A percentile compares a stretch with the other conserved stretches of the same genome.
phyloP scores from a whole-genome alignment of 2,888 invertebrate species.

The Ferrisia virgata region DNA sequence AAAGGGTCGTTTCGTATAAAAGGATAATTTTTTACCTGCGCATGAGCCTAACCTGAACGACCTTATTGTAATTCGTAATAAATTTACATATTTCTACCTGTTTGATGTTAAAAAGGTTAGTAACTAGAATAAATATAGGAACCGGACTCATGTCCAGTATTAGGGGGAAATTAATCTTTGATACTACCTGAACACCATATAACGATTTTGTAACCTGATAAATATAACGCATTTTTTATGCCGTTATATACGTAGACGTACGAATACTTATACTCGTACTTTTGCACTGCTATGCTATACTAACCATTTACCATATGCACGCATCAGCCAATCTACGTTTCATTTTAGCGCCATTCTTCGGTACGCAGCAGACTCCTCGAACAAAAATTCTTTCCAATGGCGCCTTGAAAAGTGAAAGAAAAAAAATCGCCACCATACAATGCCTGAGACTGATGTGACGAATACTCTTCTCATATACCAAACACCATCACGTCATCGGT shows the following conservation, averaged over 20 bases:
- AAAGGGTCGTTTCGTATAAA: constrained; percentile 35
- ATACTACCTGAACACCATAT: neutral
- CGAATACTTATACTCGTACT: too few species aligned
- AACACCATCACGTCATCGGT: neutral
- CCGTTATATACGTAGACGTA: neutral
- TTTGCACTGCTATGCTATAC: neutral
- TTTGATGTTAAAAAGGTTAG: constrained; percentile 45
- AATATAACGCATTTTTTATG: constrained; percentile 3
- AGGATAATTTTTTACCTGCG: constrained; percentile 41
- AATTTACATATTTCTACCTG: constrained; percentile 46
- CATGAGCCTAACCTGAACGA: constrained; percentile 44
- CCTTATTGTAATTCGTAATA: constrained; percentile 32
- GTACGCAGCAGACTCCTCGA: neutral
- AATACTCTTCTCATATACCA: neutral
- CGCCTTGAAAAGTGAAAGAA: neutral
- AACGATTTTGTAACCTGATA: constrained; percentile 28
- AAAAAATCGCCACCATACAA: neutral
- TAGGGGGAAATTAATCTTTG: constrained; percentile 12
- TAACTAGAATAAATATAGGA: constrained; percentile 35
- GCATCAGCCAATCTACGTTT: neutral
- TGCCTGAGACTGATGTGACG: neutral
- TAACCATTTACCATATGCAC: neutral
- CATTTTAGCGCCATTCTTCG: neutral
- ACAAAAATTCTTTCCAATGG: neutral
- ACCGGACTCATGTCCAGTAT: constrained; percentile 16